phyloP scores from a whole-genome alignment of 2,888 invertebrate genomes.

The Noctua fimbriata region DNA sequence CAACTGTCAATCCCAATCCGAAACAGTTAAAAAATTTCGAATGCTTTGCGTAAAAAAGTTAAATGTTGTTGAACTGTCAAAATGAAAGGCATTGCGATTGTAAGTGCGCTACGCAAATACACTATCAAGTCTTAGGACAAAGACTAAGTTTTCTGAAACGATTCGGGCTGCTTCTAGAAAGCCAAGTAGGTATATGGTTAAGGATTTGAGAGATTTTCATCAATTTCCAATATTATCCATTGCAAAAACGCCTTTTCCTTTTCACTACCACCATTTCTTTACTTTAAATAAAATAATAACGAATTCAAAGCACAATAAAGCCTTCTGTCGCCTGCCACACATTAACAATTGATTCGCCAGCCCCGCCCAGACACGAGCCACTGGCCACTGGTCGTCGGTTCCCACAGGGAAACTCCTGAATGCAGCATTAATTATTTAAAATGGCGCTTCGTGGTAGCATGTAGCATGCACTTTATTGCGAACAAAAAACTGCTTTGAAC shows the following conservation, averaged over 20 bases:
- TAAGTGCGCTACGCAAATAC: background rate
- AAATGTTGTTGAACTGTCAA: background rate
- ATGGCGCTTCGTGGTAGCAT: slow-evolving; percentile 26
- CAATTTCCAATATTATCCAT: background rate
- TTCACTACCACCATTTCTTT: background rate
- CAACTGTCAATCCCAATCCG: no score
- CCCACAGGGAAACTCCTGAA: slow-evolving; percentile 64
- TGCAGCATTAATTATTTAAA: slow-evolving; percentile 61
- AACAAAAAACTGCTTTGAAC: slow-evolving; percentile 25
- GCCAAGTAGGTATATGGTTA: no score
- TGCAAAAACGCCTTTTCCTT: background rate
- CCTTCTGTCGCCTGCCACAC: slow-evolving; percentile 24
- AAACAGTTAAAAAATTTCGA: no score
- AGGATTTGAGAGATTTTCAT: background rate
- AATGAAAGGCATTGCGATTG: background rate
- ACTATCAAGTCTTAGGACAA: background rate
- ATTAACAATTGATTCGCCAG: slow-evolving; percentile 61
- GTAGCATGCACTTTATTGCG: slow-evolving; percentile 42
- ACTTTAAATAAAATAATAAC: background rate
- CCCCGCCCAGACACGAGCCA: slow-evolving; percentile 4
- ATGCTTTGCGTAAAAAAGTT: no score
- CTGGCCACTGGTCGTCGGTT: slow-evolving; percentile 42
- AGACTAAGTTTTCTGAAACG: background rate
- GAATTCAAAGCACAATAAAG: background rate
- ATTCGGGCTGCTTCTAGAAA: background rate